Evolutionary conservation across 2,888 invertebrate species (phyloP), one percentile per base, ranked within the genome.

Genomic region (Nomada flava): DNA sequence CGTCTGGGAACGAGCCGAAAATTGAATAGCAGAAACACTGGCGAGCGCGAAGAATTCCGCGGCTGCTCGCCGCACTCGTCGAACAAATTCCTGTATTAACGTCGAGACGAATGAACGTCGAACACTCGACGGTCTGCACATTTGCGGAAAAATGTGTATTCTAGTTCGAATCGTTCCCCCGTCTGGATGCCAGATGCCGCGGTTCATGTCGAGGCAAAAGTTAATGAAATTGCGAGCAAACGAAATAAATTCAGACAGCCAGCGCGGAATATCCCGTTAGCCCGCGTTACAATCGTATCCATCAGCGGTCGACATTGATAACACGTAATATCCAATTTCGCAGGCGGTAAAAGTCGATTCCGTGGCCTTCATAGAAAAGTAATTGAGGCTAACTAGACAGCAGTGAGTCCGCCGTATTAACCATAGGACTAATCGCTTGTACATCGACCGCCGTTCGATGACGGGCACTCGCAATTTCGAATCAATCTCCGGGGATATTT

Each of bases 401-500:
- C 23, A 20, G 18, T 55, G 65, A 70, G 77, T 69, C 76, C 64
- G 59, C 63, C 64, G n/a, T 72, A 79, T 79, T 79, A 81, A 52
- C 50, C 44, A 42, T 65, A 23, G 57, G 64, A 60, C 65, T 79
- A 74, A 79, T 79, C 65, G 63, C 53, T 57, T 13, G 72, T 67
- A 52, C 57, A 68, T 55, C 50, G 63, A 55, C 18, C 29, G 5
- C 47, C 52, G 15, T 36, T 57, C 62, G 47, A 63, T 50, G 36
- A 60, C 67, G 62, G 67, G 26, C 55, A 62, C 63, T 57, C 60
- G 76, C 69, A 77, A 85, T 82, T 82, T 67, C 72, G 57, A 83
- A 70, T 82, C 86, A 86, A 86, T 86, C 86, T 86, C 86, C 86
- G 86, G 77, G 83, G 77, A 67, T 69, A 75, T 70, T 62, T 44